Conservation (phyloP, 1,140 invertebrate genomes). For the Campoletis sonorensis region DNA sequence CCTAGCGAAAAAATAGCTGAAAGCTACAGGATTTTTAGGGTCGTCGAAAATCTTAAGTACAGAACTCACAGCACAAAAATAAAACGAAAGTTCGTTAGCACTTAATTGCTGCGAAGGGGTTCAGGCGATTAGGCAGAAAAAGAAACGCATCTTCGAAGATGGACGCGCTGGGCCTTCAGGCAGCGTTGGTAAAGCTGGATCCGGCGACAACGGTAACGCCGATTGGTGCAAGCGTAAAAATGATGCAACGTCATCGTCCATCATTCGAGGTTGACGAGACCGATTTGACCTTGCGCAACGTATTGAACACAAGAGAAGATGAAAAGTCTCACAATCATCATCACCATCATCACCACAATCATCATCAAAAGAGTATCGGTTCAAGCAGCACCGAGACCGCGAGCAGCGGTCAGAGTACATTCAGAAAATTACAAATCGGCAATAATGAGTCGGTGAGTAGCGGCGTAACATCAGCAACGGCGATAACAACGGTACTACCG, state of each 20-base stretch:
- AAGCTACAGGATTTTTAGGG: neutral
- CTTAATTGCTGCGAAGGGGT: neutral
- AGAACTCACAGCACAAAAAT: neutral
- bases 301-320: constrained; percentile 50
- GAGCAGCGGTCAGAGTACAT: constrained; percentile 33
- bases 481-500: constrained; percentile 40
- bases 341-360: constrained; percentile 28
- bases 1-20: neutral
- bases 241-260: constrained; percentile 64
- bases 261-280: constrained; percentile 66
- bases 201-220: constrained; percentile 74
- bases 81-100: neutral
- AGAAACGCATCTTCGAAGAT: constrained; percentile 51
- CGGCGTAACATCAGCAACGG: neutral
- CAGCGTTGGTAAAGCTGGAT: constrained; percentile 73
- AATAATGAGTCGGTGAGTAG: neutral
- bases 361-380: constrained; percentile 50
- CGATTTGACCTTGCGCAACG: constrained; percentile 63
- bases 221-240: constrained; percentile 67
- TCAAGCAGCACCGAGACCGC: constrained; percentile 36
- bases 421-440: constrained; percentile 39
- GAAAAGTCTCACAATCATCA: constrained; percentile 51
- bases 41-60: neutral
- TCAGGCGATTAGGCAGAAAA: neutral
- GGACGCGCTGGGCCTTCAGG: constrained; percentile 73